phyloP scores from a whole-genome alignment of 37 sponge, comb jelly and placozoan species.

The Spongilla lacustris region DNA sequence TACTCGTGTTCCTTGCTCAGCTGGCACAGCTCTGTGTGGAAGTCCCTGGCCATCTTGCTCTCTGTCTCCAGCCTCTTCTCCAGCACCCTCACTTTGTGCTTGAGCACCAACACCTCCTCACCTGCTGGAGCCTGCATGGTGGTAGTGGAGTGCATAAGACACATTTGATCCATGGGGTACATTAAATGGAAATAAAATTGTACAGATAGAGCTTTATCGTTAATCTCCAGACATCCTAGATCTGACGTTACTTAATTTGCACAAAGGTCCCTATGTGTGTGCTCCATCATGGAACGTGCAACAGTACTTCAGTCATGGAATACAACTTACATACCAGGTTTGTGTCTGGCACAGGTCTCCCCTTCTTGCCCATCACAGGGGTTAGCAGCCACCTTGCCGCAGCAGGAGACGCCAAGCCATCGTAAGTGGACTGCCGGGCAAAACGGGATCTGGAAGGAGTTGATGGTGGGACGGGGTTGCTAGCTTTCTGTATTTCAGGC shows the following conservation, averaged over 20 bases:
- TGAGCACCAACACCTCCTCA: conserved; percentile 29
- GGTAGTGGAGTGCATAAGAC: too few relatives aligned
- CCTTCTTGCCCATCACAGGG: conserved; percentile 36
- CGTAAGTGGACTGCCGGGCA: background rate
- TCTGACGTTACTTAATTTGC: too few relatives aligned
- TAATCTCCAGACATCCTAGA: too few relatives aligned
- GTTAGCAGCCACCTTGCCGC: conserved; percentile 43
- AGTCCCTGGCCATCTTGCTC: conserved; percentile 19
- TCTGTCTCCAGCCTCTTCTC: conserved; percentile 26
- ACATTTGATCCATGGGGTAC: too few relatives aligned
- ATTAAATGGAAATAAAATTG: background rate
- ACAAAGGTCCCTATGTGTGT: too few relatives aligned
- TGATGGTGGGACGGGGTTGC: background rate
- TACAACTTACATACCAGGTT: background rate
- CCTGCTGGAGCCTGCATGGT: background rate
- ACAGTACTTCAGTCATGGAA: too few relatives aligned
- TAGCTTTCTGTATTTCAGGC: background rate
- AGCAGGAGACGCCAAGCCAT: conserved; percentile 53
- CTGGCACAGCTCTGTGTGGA: conserved; percentile 23
- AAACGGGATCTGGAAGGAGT: background rate
- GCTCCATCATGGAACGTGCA: too few relatives aligned
- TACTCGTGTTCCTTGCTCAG: conserved; percentile 13
- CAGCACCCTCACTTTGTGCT: conserved; percentile 32
- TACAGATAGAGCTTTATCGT: too few relatives aligned
- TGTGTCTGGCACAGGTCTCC: background rate